These are phyloP conservation scores for Bombyx mori DNA, from an alignment of 1,140 invertebrate genomes.

Conservation along the genomic window DNA sequence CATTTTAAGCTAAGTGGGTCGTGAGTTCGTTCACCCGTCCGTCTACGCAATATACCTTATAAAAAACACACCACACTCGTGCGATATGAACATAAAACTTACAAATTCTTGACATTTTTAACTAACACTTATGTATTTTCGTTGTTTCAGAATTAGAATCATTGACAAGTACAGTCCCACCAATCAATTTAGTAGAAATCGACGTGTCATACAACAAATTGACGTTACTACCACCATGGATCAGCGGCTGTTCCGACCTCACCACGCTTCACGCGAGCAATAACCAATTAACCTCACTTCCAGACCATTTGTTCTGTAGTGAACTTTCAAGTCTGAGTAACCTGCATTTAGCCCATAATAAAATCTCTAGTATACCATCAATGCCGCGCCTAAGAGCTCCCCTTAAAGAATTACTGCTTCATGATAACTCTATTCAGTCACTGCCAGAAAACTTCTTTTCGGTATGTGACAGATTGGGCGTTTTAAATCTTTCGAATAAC, in stretches of 20 bases:
- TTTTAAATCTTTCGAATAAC: conserved; percentile 86
- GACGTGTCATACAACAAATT: conserved; percentile 86
- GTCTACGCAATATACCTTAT: too few species aligned
- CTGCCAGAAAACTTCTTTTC: conserved; percentile 84
- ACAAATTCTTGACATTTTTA: too few species aligned
- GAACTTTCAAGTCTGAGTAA: conserved; percentile 79
- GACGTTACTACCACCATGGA: conserved; percentile 82
- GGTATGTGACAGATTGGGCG: conserved; percentile 78
- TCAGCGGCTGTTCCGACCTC: conserved; percentile 80
- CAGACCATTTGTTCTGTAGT: conserved; percentile 80
- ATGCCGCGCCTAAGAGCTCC: conserved; percentile 77
- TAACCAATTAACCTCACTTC: conserved; percentile 78
- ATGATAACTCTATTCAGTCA: conserved; percentile 82
- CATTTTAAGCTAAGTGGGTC: too few species aligned
- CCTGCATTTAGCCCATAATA: conserved; percentile 83
- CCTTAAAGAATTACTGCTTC: conserved; percentile 80
- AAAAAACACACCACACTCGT: too few species aligned
- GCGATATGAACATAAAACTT: too few species aligned
- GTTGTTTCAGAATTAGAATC: conserved; percentile 76
- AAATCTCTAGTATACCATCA: conserved; percentile 78
- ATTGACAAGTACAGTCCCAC: conserved; percentile 75
- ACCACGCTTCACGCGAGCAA: conserved; percentile 81
- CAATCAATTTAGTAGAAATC: conserved; percentile 79
- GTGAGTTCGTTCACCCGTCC: too few species aligned
- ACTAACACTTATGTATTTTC: background rate